Conservation (phyloP, 2,113 vertebrate species). For the Urocitellus parryii region DNA sequence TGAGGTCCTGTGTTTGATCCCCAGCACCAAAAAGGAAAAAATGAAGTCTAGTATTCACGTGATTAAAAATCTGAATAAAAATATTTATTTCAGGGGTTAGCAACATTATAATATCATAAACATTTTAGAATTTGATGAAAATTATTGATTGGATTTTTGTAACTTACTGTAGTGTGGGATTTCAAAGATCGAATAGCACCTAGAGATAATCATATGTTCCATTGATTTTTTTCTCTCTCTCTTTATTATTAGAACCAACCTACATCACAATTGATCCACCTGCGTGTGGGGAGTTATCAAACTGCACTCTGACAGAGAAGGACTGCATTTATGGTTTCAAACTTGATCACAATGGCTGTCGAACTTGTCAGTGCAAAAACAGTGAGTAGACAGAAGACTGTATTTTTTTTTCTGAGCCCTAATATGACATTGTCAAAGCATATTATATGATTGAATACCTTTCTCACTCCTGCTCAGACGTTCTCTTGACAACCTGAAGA, state of each 20-base stretch:
- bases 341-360: conserved; percentile 91
- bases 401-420: conserved; percentile 5
- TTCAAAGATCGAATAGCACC: conserved; percentile 53
- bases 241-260: conserved; percentile 88
- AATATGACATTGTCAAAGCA: conserved; percentile 60
- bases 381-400: conserved; percentile 88
- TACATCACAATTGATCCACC: conserved; percentile 94
- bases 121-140: conserved; percentile 45
- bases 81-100: neutral
- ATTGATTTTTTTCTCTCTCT: conserved; percentile 49
- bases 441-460: conserved; percentile 58
- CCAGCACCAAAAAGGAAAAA: neutral
- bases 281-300: conserved; percentile 88
- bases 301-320: conserved; percentile 91
- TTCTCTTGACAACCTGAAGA: conserved; percentile 51
- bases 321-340: conserved; percentile 91
- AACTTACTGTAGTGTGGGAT: neutral
- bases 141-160: conserved; percentile 23
- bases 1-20: neutral
- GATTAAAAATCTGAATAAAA: conserved; percentile 49
- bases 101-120: neutral
- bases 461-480: conserved; percentile 54
- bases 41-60: neutral
- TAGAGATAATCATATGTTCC: conserved; percentile 62
- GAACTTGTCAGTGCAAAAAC: conserved; percentile 92